Evolutionary conservation across 2,797 vertebrate species (phyloP), one percentile per base, ranked within the genome.

Genomic region (Eupleurogrammus muticus): DNA sequence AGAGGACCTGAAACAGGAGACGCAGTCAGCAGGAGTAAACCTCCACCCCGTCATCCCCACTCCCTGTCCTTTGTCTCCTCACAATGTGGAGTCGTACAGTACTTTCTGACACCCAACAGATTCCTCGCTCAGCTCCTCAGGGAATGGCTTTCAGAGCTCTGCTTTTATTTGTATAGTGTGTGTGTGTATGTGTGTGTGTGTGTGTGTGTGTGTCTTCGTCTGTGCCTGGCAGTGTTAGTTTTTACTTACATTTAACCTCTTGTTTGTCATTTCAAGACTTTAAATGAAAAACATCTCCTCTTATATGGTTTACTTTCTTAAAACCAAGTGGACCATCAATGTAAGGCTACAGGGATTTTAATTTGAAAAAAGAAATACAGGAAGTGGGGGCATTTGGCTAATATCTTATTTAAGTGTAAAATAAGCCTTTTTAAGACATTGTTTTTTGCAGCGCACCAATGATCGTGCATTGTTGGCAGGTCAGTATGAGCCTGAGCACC

Each of bases 1-100:
- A 62, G 71, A 84, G 81, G 76, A 80, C 60, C 60, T 89, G 88
- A 88, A 91, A 92, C 79, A 28, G 64, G 83, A 92, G 79, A 83
- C 9, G 9, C 40, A 8, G 65, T 75, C 62, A 58, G 58, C 57
- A 65, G 67, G 60, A 75, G 47, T 48, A 78, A 77, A 67, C 78
- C 80, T 79, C 80, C 78, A 65, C 78, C 62, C 67, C 47, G 24
- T 65, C 69, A 62, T 72, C 60, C 73, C 80, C 73, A 79, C 87
- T 84, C 82, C 80, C 80, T 71, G 72, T 57, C 79, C 56, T 90
- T 91, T 91, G 87, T 92, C 80, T 81, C 46, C 65, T 73, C 74
- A 90, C 87, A 91, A 85, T 86, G 82, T 73, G 63, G 60, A 76
- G 80, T 17, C 14, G 52, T 69, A 78, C 72, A 79, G 69, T 64